A percentile compares a stretch with the other conserved stretches of the same genome.
phyloP scores from a whole-genome alignment of 2,113 vertebrate genomes.

The Desmodus rotundus region DNA sequence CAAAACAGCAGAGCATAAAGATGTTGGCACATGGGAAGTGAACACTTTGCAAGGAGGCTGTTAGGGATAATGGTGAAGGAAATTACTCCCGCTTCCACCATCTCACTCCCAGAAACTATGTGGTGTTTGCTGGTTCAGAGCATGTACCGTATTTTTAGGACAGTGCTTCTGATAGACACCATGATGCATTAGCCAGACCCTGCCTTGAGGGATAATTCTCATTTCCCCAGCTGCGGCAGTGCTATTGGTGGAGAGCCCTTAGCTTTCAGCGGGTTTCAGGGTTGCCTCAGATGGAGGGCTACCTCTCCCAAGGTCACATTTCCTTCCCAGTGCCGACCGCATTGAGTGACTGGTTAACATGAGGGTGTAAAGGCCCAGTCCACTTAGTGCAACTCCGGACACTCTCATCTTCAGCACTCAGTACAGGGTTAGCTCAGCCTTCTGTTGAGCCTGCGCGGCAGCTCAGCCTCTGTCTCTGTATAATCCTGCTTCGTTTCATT shows the following conservation, averaged over 20 bases:
- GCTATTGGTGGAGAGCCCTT: neutral
- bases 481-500: neutral
- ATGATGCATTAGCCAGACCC: neutral
- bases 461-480: neutral
- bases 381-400: neutral
- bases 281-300: neutral
- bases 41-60: neutral
- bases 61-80: neutral
- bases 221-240: neutral
- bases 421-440: neutral
- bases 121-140: neutral
- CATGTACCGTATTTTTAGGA: neutral
- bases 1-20: neutral
- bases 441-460: neutral
- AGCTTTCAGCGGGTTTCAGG: neutral
- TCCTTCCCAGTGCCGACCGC: neutral
- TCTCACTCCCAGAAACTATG: neutral
- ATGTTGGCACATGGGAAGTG: neutral
- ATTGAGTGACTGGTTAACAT: neutral
- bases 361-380: neutral
- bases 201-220: neutral
- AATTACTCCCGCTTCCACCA: neutral
- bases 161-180: neutral
- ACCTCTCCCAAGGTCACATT: neutral
- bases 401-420: neutral